Evolutionary conservation across 2,113 vertebrate genomes (phyloP).

Genomic region (Hippoglossus stenolepis): DNA sequence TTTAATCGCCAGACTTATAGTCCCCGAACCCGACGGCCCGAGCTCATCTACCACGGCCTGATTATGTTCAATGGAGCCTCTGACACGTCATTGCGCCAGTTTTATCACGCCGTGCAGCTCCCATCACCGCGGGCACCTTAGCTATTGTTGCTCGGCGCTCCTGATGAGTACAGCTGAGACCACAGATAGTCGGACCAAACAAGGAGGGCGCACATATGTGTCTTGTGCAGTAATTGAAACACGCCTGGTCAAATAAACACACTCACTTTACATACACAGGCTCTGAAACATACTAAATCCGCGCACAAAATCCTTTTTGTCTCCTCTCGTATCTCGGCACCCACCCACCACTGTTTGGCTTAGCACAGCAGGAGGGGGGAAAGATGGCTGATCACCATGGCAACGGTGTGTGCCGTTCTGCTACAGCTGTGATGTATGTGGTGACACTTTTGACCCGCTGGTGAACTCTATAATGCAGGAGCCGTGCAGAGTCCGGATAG

Average conservation of each 20-base stretch:
- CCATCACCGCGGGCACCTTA: conserved; percentile 60
- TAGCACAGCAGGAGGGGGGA: conserved; percentile 52
- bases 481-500: conserved; percentile 40
- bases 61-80: conserved; percentile 76
- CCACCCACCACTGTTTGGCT: conserved; percentile 75
- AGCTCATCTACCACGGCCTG: conserved; percentile 70
- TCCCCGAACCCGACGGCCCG: conserved; percentile 60
- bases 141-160: conserved; percentile 64
- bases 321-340: conserved; percentile 58
- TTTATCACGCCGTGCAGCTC: conserved; percentile 72
- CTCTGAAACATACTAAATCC: conserved; percentile 32
- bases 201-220: conserved; percentile 49
- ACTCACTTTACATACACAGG: conserved; percentile 34
- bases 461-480: conserved; percentile 71
- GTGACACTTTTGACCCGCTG: conserved; percentile 79
- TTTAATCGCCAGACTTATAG: conserved; percentile 76
- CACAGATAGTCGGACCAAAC: conserved; percentile 71
- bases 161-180: conserved; percentile 72
- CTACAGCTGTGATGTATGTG: conserved; percentile 83
- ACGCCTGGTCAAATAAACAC: conserved; percentile 68
- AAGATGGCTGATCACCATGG: conserved; percentile 74
- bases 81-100: conserved; percentile 68
- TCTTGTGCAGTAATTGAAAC: conserved; percentile 25
- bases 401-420: conserved; percentile 78
- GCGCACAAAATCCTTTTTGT: conserved; percentile 65